phyloP scores from a whole-genome alignment of 2,113 vertebrate species.

The Lanius collurio region DNA sequence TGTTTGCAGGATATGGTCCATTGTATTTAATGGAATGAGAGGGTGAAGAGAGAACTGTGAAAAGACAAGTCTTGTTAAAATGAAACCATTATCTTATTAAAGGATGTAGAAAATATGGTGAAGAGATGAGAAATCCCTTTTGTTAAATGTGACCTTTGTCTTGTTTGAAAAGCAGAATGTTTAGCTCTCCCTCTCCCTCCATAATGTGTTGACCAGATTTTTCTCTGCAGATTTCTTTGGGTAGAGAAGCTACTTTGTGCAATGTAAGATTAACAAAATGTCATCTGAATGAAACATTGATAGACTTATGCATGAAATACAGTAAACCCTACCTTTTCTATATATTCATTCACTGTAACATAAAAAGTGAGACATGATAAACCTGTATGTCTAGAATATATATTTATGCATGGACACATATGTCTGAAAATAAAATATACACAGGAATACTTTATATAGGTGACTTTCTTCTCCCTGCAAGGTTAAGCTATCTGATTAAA shows the following conservation, averaged over 20 bases:
- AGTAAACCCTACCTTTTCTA: neutral
- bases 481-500: conserved; percentile 54
- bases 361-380: neutral
- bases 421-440: conserved; percentile 30
- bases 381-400: neutral
- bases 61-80: neutral
- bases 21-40: neutral
- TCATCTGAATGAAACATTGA: neutral
- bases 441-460: neutral
- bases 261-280: conserved; percentile 23
- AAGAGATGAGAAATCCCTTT: neutral
- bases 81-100: neutral
- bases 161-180: neutral
- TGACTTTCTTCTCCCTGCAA: conserved; percentile 26
- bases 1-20: neutral
- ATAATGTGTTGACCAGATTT: conserved; percentile 1
- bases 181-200: neutral
- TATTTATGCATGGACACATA: neutral
- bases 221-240: neutral
- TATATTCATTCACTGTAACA: neutral
- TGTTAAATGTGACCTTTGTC: neutral
- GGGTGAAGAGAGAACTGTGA: neutral
- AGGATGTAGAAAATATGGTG: neutral
- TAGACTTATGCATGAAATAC: neutral
- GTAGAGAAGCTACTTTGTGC: neutral